Conservation (phyloP, 1,140 invertebrate genomes). For the Bactericera cockerelli region DNA sequence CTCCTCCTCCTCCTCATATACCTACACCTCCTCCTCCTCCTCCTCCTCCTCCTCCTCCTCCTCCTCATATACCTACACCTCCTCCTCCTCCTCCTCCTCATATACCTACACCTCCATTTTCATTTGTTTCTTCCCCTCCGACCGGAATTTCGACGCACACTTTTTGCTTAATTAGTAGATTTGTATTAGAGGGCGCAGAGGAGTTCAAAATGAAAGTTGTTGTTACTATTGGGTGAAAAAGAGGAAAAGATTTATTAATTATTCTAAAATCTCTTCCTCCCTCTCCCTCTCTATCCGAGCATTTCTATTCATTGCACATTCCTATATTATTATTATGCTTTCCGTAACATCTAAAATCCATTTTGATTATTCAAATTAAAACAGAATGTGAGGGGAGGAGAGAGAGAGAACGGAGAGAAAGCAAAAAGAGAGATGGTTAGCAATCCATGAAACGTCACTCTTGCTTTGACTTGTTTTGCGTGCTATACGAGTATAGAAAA, state of each 20-base stretch:
- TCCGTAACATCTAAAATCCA: conserved; percentile 5
- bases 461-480: too few species aligned
- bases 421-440: too few species aligned
- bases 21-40: too few species aligned
- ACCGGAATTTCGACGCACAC: not conserved
- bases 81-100: too few species aligned
- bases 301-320: conserved; percentile 4
- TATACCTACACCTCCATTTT: not conserved
- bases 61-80: too few species aligned
- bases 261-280: not conserved
- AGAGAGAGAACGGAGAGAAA: not conserved
- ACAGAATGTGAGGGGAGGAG: not conserved
- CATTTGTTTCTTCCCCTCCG: not conserved
- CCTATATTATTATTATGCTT: not conserved
- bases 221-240: conserved; percentile 7
- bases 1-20: too few species aligned
- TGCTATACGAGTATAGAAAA: too few species aligned
- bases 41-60: too few species aligned
- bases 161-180: conserved; percentile 9
- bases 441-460: too few species aligned
- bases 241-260: conserved; percentile 7
- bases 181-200: not conserved
- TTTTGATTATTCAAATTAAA: conserved; percentile 8
- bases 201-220: too few species aligned
- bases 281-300: not conserved